Evolutionary conservation across 2,888 invertebrate species (phyloP).

Genomic region (Callyntrura sp.): DNA sequence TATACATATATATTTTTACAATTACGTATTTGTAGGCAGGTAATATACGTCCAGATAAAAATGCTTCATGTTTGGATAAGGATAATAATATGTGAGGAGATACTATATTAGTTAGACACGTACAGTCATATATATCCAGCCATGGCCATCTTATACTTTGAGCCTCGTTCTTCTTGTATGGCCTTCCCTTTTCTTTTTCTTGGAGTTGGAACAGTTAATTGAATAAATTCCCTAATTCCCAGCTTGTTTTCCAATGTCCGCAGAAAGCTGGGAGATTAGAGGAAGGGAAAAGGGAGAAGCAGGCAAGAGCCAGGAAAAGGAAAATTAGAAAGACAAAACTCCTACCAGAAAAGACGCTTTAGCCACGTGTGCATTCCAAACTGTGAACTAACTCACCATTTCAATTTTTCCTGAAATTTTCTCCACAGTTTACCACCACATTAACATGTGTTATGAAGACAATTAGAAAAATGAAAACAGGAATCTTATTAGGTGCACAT

Average conservation of each 20-base stretch:
- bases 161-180: not conserved
- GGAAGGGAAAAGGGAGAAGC: constrained; percentile 40
- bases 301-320: not conserved
- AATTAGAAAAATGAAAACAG: too few species aligned
- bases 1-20: not conserved
- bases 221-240: constrained; percentile 84
- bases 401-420: too few species aligned
- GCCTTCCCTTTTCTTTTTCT: constrained; percentile 6
- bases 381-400: too few species aligned
- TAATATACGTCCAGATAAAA: not conserved
- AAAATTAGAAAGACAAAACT: too few species aligned
- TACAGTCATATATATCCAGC: not conserved
- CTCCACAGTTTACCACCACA: too few species aligned
- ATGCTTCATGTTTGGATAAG: not conserved
- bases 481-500: constrained; percentile 8
- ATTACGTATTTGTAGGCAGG: not conserved
- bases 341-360: too few species aligned
- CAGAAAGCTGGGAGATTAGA: constrained; percentile 83
- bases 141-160: constrained; percentile 6
- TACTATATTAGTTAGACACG: not conserved
- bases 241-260: constrained; percentile 84
- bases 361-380: too few species aligned
- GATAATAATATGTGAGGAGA: not conserved
- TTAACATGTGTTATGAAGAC: too few species aligned
- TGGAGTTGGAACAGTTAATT: constrained; percentile 83